These are phyloP conservation scores for Ametastegia equiseti DNA, from an alignment of 2,888 invertebrate species.

Conservation along the genomic window DNA sequence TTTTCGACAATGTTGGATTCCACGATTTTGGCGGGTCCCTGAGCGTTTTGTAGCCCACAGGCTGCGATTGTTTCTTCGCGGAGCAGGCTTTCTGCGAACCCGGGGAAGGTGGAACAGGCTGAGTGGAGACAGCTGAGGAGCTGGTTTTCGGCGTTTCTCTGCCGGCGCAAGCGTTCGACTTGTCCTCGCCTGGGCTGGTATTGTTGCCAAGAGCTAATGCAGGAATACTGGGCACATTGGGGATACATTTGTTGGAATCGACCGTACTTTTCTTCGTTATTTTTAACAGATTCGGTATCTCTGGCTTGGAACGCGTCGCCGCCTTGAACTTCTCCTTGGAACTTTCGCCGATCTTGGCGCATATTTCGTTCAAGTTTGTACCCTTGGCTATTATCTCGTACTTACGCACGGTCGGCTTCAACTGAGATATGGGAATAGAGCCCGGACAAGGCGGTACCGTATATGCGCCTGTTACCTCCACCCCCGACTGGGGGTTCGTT, in stretches of 20 bases:
- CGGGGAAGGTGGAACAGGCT: constrained; percentile 52
- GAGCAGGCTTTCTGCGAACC: constrained; percentile 58
- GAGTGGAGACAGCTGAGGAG: constrained; percentile 50
- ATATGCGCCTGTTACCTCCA: constrained; percentile 55
- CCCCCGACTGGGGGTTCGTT: constrained; percentile 13
- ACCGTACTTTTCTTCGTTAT: constrained; percentile 65
- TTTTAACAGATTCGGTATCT: constrained; percentile 71
- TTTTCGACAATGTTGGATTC: constrained; percentile 80
- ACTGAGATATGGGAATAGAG: constrained; percentile 72
- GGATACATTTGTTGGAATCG: constrained; percentile 63
- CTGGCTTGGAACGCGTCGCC: constrained; percentile 66
- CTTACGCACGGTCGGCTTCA: constrained; percentile 69
- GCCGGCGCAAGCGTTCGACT: constrained; percentile 26
- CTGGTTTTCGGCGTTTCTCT: constrained; percentile 46
- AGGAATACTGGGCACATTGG: constrained; percentile 71
- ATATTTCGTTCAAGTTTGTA: constrained; percentile 69
- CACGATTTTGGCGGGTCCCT: constrained; percentile 80
- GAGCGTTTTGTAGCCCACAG: constrained; percentile 79
- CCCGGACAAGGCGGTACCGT: constrained; percentile 72
- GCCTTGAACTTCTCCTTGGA: constrained; percentile 71
- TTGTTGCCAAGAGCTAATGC: constrained; percentile 66
- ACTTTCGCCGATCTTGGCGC: constrained; percentile 73
- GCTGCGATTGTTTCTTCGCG: constrained; percentile 63
- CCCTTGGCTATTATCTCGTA: constrained; percentile 69
- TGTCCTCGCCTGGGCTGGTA: constrained; percentile 51